Evolutionary conservation across 2,888 invertebrate species (phyloP), one percentile per base, ranked within the genome.

Genomic region (Lobophora halterata): DNA sequence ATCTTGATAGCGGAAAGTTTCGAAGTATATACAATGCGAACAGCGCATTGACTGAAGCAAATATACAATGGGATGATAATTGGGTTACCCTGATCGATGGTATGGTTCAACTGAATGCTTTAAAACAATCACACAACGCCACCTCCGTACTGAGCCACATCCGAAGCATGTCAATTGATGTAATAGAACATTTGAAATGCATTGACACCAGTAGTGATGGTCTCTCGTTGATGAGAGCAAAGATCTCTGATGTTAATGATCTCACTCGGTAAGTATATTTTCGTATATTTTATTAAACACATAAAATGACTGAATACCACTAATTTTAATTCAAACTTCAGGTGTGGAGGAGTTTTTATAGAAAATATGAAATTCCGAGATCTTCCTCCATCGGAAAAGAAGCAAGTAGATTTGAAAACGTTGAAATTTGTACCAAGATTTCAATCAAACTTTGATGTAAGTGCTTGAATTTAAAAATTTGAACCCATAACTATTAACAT

Each of bases 101-200:
- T n/a, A 1, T 96, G 88, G 76, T 96, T 8, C 96, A 96, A 78
- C 90, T 93, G 44, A 86, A 90, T 24, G 88, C 92, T 4, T 58
- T 94, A n/a, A 88, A 89, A 13, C 79, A 89, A 29, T 83, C 90
- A 9, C 82, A 89, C 1, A 82, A 91, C 20, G 83, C 89, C 0
- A 77, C 93, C 1, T 79, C 90, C 24, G 74, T 92, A n/a, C 93
- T 94, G 1, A 91, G 90, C 0, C 38, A 32, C 13, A 53, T 70
- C 8, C 45, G 54, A n/a, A 46, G 31, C 7, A 20, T 69, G 2
- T 12, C 8, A 1, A 63, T 69, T 2, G 29, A 66, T n/a, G 18
- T 60, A 2, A 12, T 31, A 2, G 14, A 46, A 19, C 63, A 64
- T 16, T 5, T 20, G 3, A 20, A 34, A 17, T 5, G n/a, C n/a